Evolutionary conservation across 1,140 invertebrate genomes (phyloP).

Genomic region (Cardiocondyla obscurior): DNA sequence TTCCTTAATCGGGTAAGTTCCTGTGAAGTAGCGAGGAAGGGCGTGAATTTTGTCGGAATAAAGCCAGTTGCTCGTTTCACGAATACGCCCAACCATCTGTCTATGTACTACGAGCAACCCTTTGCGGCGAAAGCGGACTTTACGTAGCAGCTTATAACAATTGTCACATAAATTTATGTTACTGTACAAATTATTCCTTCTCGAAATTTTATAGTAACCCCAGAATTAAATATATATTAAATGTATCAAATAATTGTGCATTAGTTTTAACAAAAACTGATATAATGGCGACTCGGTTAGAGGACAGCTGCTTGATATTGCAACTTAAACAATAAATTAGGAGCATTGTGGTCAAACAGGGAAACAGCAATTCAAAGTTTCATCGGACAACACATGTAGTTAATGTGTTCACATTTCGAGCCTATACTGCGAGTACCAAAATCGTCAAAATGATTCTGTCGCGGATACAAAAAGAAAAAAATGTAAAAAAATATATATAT

Average conservation of each 20-base stretch:
- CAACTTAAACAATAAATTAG: constrained; percentile 25
- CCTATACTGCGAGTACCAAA: neutral
- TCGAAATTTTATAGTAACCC: neutral
- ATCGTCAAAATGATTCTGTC: neutral
- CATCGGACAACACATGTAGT: constrained; percentile 10
- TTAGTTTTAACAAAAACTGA: constrained; percentile 4
- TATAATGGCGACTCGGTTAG: neutral
- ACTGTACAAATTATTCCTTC: too few species aligned
- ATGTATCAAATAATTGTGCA: neutral
- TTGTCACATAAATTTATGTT: neutral
- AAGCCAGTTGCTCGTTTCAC: neutral
- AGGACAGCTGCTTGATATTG: neutral
- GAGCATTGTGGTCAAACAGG: neutral
- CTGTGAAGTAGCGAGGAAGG: neutral
- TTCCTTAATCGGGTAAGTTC: constrained; percentile 3
- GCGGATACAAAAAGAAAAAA: neutral
- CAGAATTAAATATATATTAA: too few species aligned
- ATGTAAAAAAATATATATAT: neutral
- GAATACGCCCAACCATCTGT: neutral
- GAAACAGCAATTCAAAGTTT: constrained; percentile 18
- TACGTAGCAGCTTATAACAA: constrained; percentile 10
- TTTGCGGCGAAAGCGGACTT: neutral
- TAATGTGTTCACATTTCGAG: constrained; percentile 8
- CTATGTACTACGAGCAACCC: neutral
- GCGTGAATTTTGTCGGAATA: constrained; percentile 2